Evolutionary conservation across 2,888 invertebrate genomes (phyloP).

Genomic region (Aspidiotus destructor): DNA sequence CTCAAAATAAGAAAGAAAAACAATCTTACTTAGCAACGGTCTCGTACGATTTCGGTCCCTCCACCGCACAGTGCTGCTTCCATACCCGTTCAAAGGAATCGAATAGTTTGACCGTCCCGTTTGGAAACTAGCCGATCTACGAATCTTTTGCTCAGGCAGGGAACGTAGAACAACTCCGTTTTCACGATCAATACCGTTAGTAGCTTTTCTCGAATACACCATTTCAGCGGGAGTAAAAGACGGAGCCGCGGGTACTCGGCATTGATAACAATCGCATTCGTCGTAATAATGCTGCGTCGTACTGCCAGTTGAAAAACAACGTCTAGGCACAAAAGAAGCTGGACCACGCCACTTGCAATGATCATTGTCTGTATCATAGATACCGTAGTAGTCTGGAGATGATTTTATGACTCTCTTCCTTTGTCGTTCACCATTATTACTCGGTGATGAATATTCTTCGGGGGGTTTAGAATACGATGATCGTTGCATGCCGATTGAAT

Average conservation of each 20-base stretch:
- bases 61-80: background rate
- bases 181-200: background rate
- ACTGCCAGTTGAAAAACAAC: constrained; percentile 1
- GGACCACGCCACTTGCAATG: constrained; percentile 13
- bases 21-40: background rate
- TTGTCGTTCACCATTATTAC: background rate
- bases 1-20: background rate
- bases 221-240: background rate
- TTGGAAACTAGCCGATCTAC: constrained; percentile 21
- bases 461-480: background rate
- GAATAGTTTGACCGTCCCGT: constrained; percentile 11
- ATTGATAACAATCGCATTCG: constrained; percentile 16
- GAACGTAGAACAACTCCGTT: background rate
- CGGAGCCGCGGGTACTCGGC: constrained; percentile 16
- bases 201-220: background rate
- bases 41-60: background rate
- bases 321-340: background rate
- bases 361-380: background rate
- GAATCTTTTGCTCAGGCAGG: constrained; percentile 16
- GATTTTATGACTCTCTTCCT: background rate
- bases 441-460: background rate
- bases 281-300: constrained; percentile 3
- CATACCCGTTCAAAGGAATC: background rate
- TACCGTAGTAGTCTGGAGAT: background rate
- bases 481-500: background rate